These are phyloP conservation scores for Sinocyclocheilus grahami DNA, from an alignment of 2,113 vertebrate species.

Conservation along the genomic window DNA sequence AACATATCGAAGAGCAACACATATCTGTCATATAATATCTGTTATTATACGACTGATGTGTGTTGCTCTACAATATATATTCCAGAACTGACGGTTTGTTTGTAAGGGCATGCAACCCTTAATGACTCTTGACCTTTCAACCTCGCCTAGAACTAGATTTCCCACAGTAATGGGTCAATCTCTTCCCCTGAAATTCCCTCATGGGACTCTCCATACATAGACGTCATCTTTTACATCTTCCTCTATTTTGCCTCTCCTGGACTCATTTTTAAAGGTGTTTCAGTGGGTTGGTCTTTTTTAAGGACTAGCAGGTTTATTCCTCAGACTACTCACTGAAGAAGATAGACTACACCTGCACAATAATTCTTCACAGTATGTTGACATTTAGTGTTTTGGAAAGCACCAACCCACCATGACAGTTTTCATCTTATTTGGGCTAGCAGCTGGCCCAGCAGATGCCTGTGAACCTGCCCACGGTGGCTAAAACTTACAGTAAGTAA, in stretches of 20 bases:
- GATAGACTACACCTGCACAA: not conserved
- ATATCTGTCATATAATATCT: not conserved
- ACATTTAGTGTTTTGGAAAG: not conserved
- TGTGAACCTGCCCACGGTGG: not conserved
- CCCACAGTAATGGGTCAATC: slow-evolving; percentile 48
- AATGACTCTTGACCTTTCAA: slow-evolving; percentile 59
- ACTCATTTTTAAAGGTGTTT: not conserved
- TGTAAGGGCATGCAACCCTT: slow-evolving; percentile 20
- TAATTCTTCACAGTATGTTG: not conserved
- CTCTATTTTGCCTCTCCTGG: not conserved
- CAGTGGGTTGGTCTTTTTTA: not conserved
- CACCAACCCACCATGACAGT: not conserved
- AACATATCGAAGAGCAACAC: not conserved
- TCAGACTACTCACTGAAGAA: not conserved
- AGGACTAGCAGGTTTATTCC: not conserved
- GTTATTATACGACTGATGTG: not conserved
- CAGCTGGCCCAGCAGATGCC: not conserved
- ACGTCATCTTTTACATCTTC: slow-evolving; percentile 28
- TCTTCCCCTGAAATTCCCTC: slow-evolving; percentile 69
- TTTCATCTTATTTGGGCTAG: slow-evolving; percentile 3
- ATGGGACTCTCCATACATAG: slow-evolving; percentile 67
- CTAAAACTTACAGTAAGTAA: slow-evolving; percentile 16
- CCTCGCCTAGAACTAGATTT: slow-evolving; percentile 42
- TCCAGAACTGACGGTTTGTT: slow-evolving; percentile 1
- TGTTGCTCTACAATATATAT: not conserved